Evolutionary conservation across 2,797 vertebrate species (phyloP), one percentile per base, ranked within the genome.

Genomic region (Aldrovandia affinis): DNA sequence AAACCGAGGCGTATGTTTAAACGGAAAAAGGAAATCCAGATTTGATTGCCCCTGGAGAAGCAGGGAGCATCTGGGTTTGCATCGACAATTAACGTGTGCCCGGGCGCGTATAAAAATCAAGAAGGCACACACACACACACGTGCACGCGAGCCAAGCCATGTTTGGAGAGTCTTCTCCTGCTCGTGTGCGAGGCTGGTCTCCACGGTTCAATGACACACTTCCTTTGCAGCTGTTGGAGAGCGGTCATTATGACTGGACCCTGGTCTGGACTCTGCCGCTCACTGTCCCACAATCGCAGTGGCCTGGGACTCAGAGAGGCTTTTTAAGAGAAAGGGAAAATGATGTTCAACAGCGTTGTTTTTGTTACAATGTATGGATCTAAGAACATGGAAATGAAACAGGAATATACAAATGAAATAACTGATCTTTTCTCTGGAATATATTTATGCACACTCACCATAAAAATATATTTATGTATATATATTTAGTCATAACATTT

Each of bases 1-100:
- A 83, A 59, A 63, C 54, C n/a, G 42, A 61, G 82, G 57, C 61
- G 42, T 25, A 28, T 61, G 18, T 44, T 83, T 83, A 15, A 12
- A 65, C n/a, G 33, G 3, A 68, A 28, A 73, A 73, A 73, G 15
- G 1, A 70, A 28, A 54, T 83, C 28, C 68, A 50, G 63, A 83
- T 77, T 59, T 83, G 77, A 68, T 22, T 55, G 18, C 52, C 39
- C 33, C 68, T 44, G 36, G 73, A 59, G 70, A 75, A 20, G 15
- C 36, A 25, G 22, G 14, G 70, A 75, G 36, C 36, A 44, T n/a
- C 70, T 42, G 39, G 20, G 39, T 44, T 44, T n/a, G 39, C 3
- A 2, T 30, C 22, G 18, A 42, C 70, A 75, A 75, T 75, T 75
- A 75, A 8, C 15, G 7, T 25, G 36, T 10, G 36, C 18, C 39